A percentile compares a stretch with the other conserved stretches of the same genome.
Conservation (phyloP, 2,113 vertebrate species). For the Equus quagga region DNA sequence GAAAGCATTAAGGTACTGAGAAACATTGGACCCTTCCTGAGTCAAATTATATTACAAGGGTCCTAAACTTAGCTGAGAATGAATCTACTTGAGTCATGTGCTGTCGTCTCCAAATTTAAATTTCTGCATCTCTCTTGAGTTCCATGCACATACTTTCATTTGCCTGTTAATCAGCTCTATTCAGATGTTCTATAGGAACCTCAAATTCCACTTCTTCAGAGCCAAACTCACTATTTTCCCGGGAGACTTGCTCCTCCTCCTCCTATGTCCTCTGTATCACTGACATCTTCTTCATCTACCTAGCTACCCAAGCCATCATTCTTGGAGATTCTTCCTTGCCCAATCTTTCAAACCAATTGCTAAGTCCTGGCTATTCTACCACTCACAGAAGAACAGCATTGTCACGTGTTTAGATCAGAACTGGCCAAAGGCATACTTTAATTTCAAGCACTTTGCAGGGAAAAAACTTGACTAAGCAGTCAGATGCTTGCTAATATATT, state of each 20-base stretch:
- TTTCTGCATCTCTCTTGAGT: not conserved
- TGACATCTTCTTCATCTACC: not conserved
- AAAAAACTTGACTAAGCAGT: constrained; percentile 34
- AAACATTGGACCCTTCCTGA: not conserved
- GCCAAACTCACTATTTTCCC: not conserved
- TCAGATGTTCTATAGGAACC: not conserved
- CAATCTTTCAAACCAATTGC: not conserved
- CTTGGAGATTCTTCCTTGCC: not conserved
- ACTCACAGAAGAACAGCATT: constrained; percentile 11
- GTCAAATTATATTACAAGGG: not conserved
- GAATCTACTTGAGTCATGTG: not conserved
- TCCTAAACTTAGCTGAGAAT: not conserved
- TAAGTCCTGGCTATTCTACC: not conserved
- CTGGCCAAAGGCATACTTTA: not conserved
- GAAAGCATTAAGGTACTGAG: not conserved
- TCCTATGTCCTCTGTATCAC: not conserved
- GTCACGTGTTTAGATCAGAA: not conserved
- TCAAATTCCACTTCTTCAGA: not conserved
- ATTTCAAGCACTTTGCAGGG: constrained; percentile 24
- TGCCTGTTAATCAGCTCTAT: not conserved
- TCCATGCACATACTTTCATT: not conserved
- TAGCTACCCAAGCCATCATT: not conserved
- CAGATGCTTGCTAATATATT: constrained; percentile 14
- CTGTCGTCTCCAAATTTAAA: not conserved
- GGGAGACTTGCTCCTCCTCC: not conserved